These are phyloP conservation scores for Melanotaenia pygmaea DNA, from an alignment of 2,797 vertebrate genomes.

Conservation along the genomic window DNA sequence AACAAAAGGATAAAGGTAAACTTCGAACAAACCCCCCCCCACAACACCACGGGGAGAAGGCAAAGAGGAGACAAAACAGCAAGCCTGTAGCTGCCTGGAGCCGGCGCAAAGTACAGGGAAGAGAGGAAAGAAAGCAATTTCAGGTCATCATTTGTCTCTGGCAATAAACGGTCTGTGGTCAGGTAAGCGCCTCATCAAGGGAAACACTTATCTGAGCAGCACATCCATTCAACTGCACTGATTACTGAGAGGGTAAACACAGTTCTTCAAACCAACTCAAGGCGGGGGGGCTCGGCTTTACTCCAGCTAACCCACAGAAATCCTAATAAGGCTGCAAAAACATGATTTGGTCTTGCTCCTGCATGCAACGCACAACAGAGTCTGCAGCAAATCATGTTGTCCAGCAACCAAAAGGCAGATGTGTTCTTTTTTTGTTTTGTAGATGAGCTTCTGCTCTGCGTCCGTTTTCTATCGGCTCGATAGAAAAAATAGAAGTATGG, in stretches of 20 bases:
- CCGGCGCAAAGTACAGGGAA: slow-evolving; percentile 55
- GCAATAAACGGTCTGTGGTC: slow-evolving; percentile 62
- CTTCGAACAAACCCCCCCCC: slow-evolving; percentile 27
- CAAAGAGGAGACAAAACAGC: slow-evolving; percentile 26
- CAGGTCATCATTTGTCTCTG: slow-evolving; percentile 51
- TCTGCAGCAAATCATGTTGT: neutral
- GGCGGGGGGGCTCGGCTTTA: slow-evolving; percentile 11
- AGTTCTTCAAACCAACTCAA: slow-evolving; percentile 44
- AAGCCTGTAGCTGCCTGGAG: slow-evolving; percentile 36
- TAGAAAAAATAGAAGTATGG: too few species aligned
- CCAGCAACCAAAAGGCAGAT: neutral
- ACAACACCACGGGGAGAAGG: slow-evolving; percentile 5
- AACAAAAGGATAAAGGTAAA: slow-evolving; percentile 36
- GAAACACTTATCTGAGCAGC: slow-evolving; percentile 61
- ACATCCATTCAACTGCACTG: slow-evolving; percentile 61
- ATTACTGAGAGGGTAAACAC: slow-evolving; percentile 66
- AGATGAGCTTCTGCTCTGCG: neutral
- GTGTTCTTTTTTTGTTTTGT: neutral
- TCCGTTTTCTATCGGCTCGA: neutral
- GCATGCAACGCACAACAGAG: neutral
- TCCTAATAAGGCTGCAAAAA: slow-evolving; percentile 34
- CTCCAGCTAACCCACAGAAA: slow-evolving; percentile 21
- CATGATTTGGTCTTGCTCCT: slow-evolving; percentile 9
- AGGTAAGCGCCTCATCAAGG: slow-evolving; percentile 61
- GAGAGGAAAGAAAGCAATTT: slow-evolving; percentile 55